phyloP scores from a whole-genome alignment of 2,797 vertebrate genomes.

The Platalea minor region DNA sequence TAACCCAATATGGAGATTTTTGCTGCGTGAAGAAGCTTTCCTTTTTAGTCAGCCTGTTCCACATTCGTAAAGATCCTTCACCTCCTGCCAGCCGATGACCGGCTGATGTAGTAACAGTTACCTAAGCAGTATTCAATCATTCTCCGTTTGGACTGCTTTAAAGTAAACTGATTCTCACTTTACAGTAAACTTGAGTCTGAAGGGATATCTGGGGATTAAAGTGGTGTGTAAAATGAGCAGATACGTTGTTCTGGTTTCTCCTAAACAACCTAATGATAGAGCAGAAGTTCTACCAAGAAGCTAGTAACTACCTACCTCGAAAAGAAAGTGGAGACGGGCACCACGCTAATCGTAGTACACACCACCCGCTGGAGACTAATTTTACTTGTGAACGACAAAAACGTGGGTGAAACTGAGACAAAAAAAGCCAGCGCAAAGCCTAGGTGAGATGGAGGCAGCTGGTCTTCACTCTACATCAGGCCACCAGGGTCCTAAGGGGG shows the following conservation, averaged over 20 bases:
- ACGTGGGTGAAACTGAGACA: neutral
- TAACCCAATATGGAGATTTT: neutral
- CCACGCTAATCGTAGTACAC: neutral
- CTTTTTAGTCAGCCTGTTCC: neutral
- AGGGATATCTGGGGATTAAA: neutral
- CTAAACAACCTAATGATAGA: neutral
- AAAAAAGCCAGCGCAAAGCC: neutral
- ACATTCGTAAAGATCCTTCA: fast-evolving
- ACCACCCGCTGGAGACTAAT: neutral
- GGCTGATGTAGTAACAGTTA: neutral
- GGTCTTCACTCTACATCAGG: neutral
- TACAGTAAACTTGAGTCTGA: neutral
- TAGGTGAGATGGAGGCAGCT: fast-evolving
- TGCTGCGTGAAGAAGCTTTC: neutral
- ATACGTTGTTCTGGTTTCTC: neutral
- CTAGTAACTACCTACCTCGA: neutral
- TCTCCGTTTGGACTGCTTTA: neutral
- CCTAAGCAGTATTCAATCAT: neutral
- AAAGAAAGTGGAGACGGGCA: neutral
- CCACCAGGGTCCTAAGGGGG: neutral
- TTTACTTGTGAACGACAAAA: neutral
- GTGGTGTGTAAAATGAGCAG: neutral
- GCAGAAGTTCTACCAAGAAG: neutral
- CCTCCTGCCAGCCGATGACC: neutral
- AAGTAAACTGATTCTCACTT: neutral